phyloP scores from a whole-genome alignment of 2,797 vertebrate species.

The Petrocephalus schoutedeni region DNA sequence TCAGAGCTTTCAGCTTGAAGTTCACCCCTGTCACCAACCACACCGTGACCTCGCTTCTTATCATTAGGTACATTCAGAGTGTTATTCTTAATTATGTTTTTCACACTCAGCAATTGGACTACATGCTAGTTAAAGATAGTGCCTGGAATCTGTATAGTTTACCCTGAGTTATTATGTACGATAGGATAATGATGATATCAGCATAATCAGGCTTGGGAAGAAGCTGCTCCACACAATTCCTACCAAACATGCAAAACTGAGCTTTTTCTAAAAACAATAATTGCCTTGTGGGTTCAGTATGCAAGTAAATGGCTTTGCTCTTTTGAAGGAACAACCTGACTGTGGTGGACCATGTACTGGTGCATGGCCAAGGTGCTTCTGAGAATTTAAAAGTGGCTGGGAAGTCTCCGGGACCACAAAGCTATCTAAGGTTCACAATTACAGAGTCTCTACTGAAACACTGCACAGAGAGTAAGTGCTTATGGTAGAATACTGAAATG shows the following conservation, averaged over 20 bases:
- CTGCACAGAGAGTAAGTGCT: slow-evolving; percentile 87
- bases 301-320: background rate
- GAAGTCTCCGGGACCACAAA: slow-evolving; percentile 80
- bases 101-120: background rate
- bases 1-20: slow-evolving; percentile 78
- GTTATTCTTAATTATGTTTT: background rate
- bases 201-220: background rate
- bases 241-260: background rate
- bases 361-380: slow-evolving; percentile 83
- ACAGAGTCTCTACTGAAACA: slow-evolving; percentile 89
- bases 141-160: background rate
- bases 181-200: background rate
- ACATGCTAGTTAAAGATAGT: background rate
- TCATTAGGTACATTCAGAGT: slow-evolving; percentile 73
- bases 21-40: slow-evolving; percentile 86
- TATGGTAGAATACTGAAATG: background rate
- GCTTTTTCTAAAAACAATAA: background rate
- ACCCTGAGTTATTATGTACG: background rate
- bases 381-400: slow-evolving; percentile 86
- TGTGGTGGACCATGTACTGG: slow-evolving; percentile 81
- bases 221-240: background rate
- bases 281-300: background rate
- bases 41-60: slow-evolving; percentile 84
- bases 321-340: slow-evolving; percentile 88
- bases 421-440: slow-evolving; percentile 92